Base-by-base conservation (phyloP, 1,140 invertebrate species). In the Drosophila rhopaloa region DNA sequence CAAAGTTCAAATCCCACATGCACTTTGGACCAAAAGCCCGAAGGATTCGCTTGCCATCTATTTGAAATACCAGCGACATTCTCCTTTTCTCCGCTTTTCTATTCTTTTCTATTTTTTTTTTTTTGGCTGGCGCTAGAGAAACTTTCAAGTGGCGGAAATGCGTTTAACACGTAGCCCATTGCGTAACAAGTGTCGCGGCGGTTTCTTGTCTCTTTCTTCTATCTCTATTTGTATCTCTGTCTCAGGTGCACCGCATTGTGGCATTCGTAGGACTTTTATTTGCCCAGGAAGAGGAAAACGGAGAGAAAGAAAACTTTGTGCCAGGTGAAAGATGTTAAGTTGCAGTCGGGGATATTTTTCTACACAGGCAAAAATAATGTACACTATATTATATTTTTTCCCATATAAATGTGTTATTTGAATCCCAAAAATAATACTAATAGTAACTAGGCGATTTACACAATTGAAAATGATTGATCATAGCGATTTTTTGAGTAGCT, bases 101-200 rank as follows among this genome's bases (percentile, higher is more conserved):
- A 6, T 1, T 38, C 40, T 19, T 24, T 27, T 16, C 7, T 43
- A 19, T 16, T 16, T 38, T 9, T 43, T 24, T 9, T 7, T 41
- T 24, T 47, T 58, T 24, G 19, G 55, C 29, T 58, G 27, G 55
- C 40, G 27, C 37, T 16, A 16, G 55, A 44, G 51, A 76, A 76
- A 76, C 60, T 83, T 83, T 84, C 65, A 72, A 80, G 76, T 76
- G 72, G 76, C 82, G 75, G 81, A 80, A 83, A 84, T 83, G 77
- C 81, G 81, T 80, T 84, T 84, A 83, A 72, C 81, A 83, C 80
- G 76, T 81, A 76, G 72, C 58, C 67, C 67, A 71, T 71, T 65
- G 67, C 67, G 67, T 76, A 76, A 76, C 73, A 76, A 76, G 73
- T 76, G 73, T 76, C 73, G 40, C 72, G 38, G 48, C 27, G 71